Base-by-base conservation (phyloP, 2,113 vertebrate species). In the Boulengeromyrus knoepffleri region DNA sequence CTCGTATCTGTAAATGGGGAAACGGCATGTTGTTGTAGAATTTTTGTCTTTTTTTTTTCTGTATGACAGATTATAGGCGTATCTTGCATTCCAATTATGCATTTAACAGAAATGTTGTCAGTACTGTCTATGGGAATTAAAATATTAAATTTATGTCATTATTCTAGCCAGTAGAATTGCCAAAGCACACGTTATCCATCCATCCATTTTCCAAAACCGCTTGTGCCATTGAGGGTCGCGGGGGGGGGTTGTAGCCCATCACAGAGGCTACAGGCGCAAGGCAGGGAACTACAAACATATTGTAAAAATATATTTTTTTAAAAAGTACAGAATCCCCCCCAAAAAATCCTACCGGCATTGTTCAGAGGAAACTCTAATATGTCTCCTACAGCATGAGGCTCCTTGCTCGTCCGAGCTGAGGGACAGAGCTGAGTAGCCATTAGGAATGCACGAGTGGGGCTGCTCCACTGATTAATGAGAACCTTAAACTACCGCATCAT, bases 401-500 rank as follows among this genome's bases (percentile, higher is more conserved):
- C 17, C 77, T 19, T 17, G 19, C 77, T 9, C 0, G 3, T 83
- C 77, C 17, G 1, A 45, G 80, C 31, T 47, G 89, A 87, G 90
- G 42, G 89, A 88, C 87, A 88, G 90, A 42, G 87, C 88, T 80
- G 84, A 7, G 5, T 21, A 5, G 88, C 92, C 89, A 93, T 89
- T 92, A 88, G 84, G 91, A 89, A 92, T 91, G 89, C 91, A 91
- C 83, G 62, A 91, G 92, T 92, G 91, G 93, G 91, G 95, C 94
- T 93, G 93, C 92, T 91, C 92, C 90, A 90, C 89, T 92, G 89
- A 95, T 94, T 93, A 93, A 92, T 91, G 90, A 91, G 91, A 90
- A 87, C 90, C 92, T 89, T 93, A 93, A 94, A 93, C 94, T 90
- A 93, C 90, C 88, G 88, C 90, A 93, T 95, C 93, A 93, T 95